Evolutionary conservation across 2,797 vertebrate genomes (phyloP).

Genomic region (Micrastur ruficollis): DNA sequence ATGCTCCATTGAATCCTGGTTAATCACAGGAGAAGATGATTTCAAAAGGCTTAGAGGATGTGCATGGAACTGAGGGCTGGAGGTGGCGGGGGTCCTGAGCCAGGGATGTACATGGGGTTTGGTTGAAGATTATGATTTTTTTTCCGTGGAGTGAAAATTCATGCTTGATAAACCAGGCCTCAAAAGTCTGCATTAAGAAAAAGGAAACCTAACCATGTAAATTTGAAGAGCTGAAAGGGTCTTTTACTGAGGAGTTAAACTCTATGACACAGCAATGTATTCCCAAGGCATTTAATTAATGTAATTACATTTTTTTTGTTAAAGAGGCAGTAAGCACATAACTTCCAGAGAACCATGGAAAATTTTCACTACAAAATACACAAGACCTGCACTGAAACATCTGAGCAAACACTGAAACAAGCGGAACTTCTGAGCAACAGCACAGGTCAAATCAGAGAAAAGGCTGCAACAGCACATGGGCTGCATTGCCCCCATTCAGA

Average conservation of each 20-base stretch:
- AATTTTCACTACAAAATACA: background rate
- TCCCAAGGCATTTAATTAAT: too few relatives aligned
- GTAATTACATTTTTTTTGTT: background rate
- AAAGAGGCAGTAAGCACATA: background rate
- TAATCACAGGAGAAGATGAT: conserved; percentile 14
- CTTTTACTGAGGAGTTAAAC: too few relatives aligned
- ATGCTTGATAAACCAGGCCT: background rate
- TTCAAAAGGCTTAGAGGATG: background rate
- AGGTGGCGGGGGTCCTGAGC: background rate
- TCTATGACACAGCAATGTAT: background rate
- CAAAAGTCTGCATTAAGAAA: background rate
- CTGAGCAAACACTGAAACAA: too few relatives aligned
- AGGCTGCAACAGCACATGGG: background rate
- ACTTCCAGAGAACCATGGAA: background rate
- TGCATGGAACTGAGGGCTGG: background rate
- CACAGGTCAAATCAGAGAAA: background rate
- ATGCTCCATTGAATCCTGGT: background rate
- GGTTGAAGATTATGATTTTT: background rate
- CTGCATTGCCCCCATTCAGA: rapidly evolving
- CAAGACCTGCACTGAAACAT: background rate
- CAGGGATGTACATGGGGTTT: background rate
- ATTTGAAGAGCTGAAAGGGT: background rate
- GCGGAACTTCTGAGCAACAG: background rate
- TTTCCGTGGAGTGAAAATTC: background rate
- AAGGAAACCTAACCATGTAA: background rate